Evolutionary conservation across 2,113 vertebrate genomes (phyloP).

Genomic region (Psophia crepitans): DNA sequence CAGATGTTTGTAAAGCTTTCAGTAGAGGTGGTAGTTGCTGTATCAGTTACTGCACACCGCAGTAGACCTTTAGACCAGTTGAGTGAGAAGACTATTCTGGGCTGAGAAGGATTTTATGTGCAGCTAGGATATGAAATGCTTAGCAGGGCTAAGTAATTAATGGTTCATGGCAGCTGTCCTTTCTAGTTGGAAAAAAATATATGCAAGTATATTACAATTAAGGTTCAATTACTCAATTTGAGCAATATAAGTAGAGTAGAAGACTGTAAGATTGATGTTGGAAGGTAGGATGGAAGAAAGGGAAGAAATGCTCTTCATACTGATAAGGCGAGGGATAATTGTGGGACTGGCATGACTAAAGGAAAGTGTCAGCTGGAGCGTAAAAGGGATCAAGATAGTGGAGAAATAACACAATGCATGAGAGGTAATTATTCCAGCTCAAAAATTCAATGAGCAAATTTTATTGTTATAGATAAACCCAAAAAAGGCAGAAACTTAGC

Average conservation of each 20-base stretch:
- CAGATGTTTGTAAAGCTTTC: not conserved
- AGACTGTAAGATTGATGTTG: not conserved
- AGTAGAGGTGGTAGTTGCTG: not conserved
- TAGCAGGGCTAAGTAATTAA: not conserved
- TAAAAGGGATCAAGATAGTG: too few species aligned
- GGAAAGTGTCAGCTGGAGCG: too few species aligned
- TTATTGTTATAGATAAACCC: too few species aligned
- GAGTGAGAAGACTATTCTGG: not conserved
- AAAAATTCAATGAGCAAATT: too few species aligned
- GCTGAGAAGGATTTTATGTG: not conserved
- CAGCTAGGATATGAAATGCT: not conserved
- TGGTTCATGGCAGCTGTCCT: not conserved
- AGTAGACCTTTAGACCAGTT: not conserved
- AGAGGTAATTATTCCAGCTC: too few species aligned
- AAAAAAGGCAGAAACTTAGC: too few species aligned
- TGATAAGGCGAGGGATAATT: too few species aligned
- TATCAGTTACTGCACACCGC: not conserved
- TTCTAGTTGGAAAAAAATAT: not conserved
- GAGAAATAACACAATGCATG: too few species aligned
- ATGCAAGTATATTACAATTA: not conserved
- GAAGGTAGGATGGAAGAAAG: not conserved
- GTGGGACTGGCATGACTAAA: too few species aligned
- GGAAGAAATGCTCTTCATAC: not conserved
- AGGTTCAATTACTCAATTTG: not conserved
- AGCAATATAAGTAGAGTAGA: not conserved